Conservation (phyloP, 2,797 vertebrate genomes). For the Parauchenoglanis punctatus region DNA sequence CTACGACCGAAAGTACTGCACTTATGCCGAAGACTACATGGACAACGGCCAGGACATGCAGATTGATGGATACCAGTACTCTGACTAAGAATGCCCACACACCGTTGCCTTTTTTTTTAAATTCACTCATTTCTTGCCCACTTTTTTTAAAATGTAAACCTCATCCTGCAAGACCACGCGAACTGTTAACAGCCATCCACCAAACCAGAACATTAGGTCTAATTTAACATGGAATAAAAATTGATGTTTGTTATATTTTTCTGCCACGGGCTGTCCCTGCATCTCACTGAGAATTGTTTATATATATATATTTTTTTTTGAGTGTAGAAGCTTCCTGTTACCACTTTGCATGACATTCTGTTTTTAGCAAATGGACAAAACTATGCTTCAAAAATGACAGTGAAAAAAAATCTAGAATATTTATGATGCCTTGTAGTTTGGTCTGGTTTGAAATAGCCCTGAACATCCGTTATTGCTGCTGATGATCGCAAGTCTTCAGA, state of each 20-base stretch:
- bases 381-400: constrained; percentile 1
- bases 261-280: constrained; percentile 43
- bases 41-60: constrained; percentile 72
- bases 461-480: constrained; percentile 5
- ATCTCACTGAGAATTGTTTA: constrained; percentile 31
- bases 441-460: constrained; percentile 14
- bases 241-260: constrained; percentile 2
- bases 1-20: constrained; percentile 92
- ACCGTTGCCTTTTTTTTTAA: constrained; percentile 4
- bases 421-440: constrained; percentile 15
- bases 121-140: constrained; percentile 26
- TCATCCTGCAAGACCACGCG: constrained; percentile 30
- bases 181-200: constrained; percentile 26
- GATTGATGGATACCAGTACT: constrained; percentile 85
- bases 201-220: constrained; percentile 37
- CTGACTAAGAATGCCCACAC: constrained; percentile 69
- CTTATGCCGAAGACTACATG: constrained; percentile 71
- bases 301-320: constrained; percentile 13
- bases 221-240: constrained; percentile 13
- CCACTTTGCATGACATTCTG: constrained; percentile 24
- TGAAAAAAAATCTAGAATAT: constrained; percentile 15
- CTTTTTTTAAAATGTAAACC: constrained; percentile 23
- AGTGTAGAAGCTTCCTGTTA: constrained; percentile 37
- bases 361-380: constrained; percentile 17
- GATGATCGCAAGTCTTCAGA: background rate